These are phyloP conservation scores for Adineta ricciae DNA, from an alignment of 2,888 invertebrate genomes.

Conservation along the genomic window DNA sequence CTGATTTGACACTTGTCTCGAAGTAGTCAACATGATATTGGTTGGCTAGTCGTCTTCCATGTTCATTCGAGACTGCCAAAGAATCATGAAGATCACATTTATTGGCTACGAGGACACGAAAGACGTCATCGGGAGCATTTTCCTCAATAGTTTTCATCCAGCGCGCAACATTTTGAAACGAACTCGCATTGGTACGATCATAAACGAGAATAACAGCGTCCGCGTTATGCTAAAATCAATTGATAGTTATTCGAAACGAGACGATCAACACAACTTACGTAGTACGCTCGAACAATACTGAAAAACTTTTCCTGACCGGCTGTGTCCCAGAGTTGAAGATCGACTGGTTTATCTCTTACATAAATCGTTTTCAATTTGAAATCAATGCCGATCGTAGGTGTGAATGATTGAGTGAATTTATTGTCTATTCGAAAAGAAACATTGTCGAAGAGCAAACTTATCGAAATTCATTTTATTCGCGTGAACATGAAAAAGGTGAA, in stretches of 20 bases:
- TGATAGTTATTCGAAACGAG: too few species aligned
- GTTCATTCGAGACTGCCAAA: constrained; percentile 84
- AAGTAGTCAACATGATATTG: constrained; percentile 98
- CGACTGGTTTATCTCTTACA: constrained; percentile 86
- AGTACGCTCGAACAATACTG: background rate
- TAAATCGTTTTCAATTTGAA: constrained; percentile 96
- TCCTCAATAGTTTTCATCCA: constrained; percentile 97
- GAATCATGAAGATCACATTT: constrained; percentile 95
- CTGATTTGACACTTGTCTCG: constrained; percentile 89
- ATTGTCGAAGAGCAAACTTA: too few species aligned
- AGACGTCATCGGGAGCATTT: constrained; percentile 89
- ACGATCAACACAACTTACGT: background rate
- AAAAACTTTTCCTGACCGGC: background rate
- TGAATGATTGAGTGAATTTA: constrained; percentile 57
- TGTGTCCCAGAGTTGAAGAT: constrained; percentile 79
- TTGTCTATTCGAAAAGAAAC: constrained; percentile 47
- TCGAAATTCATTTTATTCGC: too few species aligned
- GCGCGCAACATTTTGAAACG: constrained; percentile 95
- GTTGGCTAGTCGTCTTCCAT: constrained; percentile 81
- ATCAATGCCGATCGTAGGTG: constrained; percentile 65
- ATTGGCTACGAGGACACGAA: constrained; percentile 89
- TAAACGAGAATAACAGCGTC: constrained; percentile 81
- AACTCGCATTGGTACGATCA: constrained; percentile 96
- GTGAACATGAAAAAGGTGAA: too few species aligned
- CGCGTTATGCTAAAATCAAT: background rate